Percentiles rank a stretch among this genome's conserved stretches.
These are phyloP conservation scores for Sthenelais limicola DNA, from an alignment of 2,888 invertebrate species.

Conservation along the genomic window DNA sequence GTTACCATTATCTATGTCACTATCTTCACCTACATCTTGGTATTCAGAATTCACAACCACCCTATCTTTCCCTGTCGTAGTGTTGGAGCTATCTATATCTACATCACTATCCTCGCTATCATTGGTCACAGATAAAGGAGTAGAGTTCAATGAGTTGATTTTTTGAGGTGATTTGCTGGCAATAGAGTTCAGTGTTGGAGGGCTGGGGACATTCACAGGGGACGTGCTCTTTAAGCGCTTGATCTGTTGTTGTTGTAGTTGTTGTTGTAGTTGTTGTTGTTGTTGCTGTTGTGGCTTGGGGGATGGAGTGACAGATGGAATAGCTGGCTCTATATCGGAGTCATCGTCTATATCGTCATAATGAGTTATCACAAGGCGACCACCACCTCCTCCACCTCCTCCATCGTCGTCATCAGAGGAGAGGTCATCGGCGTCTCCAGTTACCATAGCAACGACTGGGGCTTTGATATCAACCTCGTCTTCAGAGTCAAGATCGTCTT, in stretches of 20 bases:
- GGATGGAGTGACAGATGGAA: too few species aligned
- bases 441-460: constrained; percentile 51
- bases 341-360: constrained; percentile 27
- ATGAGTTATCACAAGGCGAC: constrained; percentile 25
- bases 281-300: not conserved
- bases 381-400: constrained; percentile 3
- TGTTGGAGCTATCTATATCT: constrained; percentile 11
- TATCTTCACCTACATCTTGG: constrained; percentile 10
- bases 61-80: not conserved
- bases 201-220: too few species aligned
- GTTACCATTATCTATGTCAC: constrained; percentile 24
- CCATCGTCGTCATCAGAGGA: constrained; percentile 43
- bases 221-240: not conserved
- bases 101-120: constrained; percentile 38
- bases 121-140: not conserved
- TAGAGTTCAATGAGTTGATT: too few species aligned
- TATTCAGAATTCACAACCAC: constrained; percentile 1
- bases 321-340: not conserved
- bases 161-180: too few species aligned
- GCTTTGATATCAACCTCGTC: too few species aligned
- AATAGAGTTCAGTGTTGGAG: too few species aligned
- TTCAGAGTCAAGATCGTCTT: constrained; percentile 86
- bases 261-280: constrained; percentile 1
- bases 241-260: not conserved
- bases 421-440: constrained; percentile 38